Evolutionary conservation across 2,797 vertebrate genomes (phyloP), one percentile per base, ranked within the genome.

Genomic region (Muraenolepis orangiensis): DNA sequence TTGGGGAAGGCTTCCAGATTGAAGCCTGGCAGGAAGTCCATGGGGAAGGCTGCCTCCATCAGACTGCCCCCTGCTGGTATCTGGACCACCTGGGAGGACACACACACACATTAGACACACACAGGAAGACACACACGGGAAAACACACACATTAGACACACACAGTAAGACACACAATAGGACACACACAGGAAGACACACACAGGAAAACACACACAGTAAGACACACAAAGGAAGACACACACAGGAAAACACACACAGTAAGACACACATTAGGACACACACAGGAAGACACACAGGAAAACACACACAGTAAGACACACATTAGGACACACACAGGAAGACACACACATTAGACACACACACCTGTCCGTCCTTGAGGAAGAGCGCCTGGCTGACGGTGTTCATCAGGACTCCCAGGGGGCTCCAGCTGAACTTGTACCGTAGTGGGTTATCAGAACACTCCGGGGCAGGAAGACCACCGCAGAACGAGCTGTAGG

Each of bases 361-460:
- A n/a, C n/a, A n/a, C n/a, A n/a, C n/a, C n/a, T n/a, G n/a, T n/a
- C n/a, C 38, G 61, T 97, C 91, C 83, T 91, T 94, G 76, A 96
- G 92, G 83, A 95, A 99, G 0, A 93, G 78, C 73, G 97, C 96
- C 0, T 96, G 89, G 74, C 94, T 96, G 89, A 97, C 82, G 32
- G 95, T 95, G 86, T 97, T 98, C 74, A 95, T 90, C 36, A 99
- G 88, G 73, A 98, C 98, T 18, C 95, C 95, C 30, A 95, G 93
- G 0, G 98, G 98, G 87, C 95, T 98, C 98, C 98, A 99, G 90
- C 97, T 99, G 91, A 99, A 99, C 90, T 98, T 99, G 90, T 99
- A 99, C 74, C 97, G 94, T 68, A 99, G 92, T 66, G 98, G 98
- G 79, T 99, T 99, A 84, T 97, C 94, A 0, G 98, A 98, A 82